phyloP scores from a whole-genome alignment of 2,113 vertebrate genomes.

The Pachyramphus minor region DNA sequence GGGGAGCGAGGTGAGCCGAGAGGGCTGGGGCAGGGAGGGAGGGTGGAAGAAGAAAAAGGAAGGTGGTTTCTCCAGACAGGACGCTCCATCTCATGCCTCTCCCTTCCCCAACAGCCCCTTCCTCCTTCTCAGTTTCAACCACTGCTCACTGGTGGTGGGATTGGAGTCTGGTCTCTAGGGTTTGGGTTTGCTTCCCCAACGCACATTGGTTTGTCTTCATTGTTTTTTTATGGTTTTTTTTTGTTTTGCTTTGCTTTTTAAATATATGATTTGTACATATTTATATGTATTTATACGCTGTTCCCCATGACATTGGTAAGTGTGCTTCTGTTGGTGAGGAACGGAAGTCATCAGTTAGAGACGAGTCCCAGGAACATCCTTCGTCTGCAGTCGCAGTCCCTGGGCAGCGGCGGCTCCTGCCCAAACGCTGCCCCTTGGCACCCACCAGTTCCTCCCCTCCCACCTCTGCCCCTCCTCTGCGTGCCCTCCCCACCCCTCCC shows the following conservation, averaged over 20 bases:
- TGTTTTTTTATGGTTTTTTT: neutral
- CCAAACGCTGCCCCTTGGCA: conserved; percentile 16
- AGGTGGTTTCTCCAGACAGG: conserved; percentile 15
- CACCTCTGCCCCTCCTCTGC: conserved; percentile 19
- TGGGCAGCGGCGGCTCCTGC: conserved; percentile 25
- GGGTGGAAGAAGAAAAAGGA: conserved; percentile 58
- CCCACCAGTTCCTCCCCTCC: conserved; percentile 34
- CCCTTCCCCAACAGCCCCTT: conserved; percentile 61
- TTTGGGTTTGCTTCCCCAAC: conserved; percentile 40
- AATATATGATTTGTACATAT: conserved; percentile 67
- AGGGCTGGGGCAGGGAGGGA: neutral
- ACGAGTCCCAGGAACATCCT: conserved; percentile 49
- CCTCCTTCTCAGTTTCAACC: conserved; percentile 44
- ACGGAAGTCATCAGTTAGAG: conserved; percentile 41
- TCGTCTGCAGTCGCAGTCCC: conserved; percentile 6
- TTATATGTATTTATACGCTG: conserved; percentile 59
- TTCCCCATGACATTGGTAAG: conserved; percentile 62
- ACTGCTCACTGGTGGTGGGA: conserved; percentile 54
- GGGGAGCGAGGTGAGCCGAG: neutral
- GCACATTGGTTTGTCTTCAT: conserved; percentile 58
- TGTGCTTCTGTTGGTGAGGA: conserved; percentile 70
- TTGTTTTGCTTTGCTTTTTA: conserved; percentile 12
- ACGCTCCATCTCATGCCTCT: conserved; percentile 8
- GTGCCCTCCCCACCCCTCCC: conserved; percentile 61
- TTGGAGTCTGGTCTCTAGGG: conserved; percentile 46